phyloP scores from a whole-genome alignment of 2,113 vertebrate species.

The rat (Rattus norvegicus) region GRCr8 NC_086020.1:45769001-45769500 shows the following conservation, averaged over 20 bases:
- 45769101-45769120: background rate
- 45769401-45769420: background rate
- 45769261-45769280: constrained; percentile 56
- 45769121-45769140: background rate
- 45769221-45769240: constrained; percentile 64
- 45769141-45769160: background rate
- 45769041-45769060: background rate
- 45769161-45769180: background rate
- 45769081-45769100: constrained; percentile 17
- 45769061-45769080: background rate
- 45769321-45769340: background rate
- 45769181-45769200: constrained; percentile 50
- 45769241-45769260: constrained; percentile 74
- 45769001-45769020: background rate
- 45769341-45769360: background rate
- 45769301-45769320: background rate
- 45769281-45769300: constrained; percentile 46
- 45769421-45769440: background rate
- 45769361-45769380: background rate
- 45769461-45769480: background rate
- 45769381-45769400: background rate
- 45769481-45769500: constrained; percentile 17
- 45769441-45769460: background rate
- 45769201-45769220: constrained; percentile 65
- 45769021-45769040: background rate